Evolutionary conservation across 2,888 invertebrate genomes (phyloP).

Genomic region (Cryptocephalus primarius): DNA sequence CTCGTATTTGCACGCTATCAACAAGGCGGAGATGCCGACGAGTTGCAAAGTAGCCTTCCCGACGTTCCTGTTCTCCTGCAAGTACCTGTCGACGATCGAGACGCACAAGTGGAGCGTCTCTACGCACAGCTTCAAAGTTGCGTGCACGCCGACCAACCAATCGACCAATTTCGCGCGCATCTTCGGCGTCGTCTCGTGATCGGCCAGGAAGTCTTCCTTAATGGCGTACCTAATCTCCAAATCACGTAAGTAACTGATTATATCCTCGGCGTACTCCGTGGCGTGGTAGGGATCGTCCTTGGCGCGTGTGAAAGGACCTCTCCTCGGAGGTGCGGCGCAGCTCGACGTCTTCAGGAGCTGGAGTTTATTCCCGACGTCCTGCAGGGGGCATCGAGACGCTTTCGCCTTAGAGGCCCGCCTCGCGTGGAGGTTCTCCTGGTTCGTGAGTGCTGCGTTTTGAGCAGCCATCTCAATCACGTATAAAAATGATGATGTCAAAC

Average conservation of each 20-base stretch:
- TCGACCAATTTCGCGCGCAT: slow-evolving; percentile 87
- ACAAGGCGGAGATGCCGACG: slow-evolving; percentile 70
- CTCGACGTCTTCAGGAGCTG: too few relatives aligned
- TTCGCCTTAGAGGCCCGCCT: too few relatives aligned
- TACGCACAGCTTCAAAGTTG: slow-evolving; percentile 69
- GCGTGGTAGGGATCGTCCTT: slow-evolving; percentile 32
- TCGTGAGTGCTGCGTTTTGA: too few relatives aligned
- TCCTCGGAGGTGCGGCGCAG: too few relatives aligned
- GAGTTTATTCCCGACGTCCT: too few relatives aligned
- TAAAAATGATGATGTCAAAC: too few relatives aligned
- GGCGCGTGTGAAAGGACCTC: not conserved
- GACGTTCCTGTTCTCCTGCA: slow-evolving; percentile 50
- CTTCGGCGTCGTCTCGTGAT: slow-evolving; percentile 62
- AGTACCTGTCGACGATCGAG: slow-evolving; percentile 79
- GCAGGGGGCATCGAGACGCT: too few relatives aligned
- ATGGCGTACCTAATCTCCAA: slow-evolving; percentile 64
- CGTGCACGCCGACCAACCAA: slow-evolving; percentile 89
- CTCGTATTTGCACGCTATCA: slow-evolving; percentile 90
- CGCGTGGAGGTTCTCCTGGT: too few relatives aligned
- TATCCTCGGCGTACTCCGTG: slow-evolving; percentile 79
- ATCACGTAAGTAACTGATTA: slow-evolving; percentile 69
- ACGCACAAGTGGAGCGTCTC: slow-evolving; percentile 88
- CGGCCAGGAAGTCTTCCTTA: slow-evolving; percentile 51
- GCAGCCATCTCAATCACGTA: too few relatives aligned
- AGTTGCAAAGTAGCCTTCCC: slow-evolving; percentile 54